Evolutionary conservation across 2,797 vertebrate genomes (phyloP).

Genomic region (Parauchenoglanis ngamensis): DNA sequence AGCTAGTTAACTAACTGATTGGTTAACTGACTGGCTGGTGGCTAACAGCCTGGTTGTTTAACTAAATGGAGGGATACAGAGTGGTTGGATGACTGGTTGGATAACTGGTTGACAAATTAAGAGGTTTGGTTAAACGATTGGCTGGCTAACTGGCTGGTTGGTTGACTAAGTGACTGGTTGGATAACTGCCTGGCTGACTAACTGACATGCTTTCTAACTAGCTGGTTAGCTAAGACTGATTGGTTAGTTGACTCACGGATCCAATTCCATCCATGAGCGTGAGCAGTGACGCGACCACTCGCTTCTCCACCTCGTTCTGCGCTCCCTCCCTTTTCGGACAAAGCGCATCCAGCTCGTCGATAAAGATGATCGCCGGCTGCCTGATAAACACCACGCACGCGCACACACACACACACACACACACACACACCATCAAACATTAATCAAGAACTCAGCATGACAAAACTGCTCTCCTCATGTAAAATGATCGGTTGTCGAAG

Average conservation of each 20-base stretch:
- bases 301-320: slow-evolving; percentile 96
- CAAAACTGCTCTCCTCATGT: background rate
- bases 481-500: no score
- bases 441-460: background rate
- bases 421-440: background rate
- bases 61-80: no score
- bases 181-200: background rate
- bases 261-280: slow-evolving; percentile 97
- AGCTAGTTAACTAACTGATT: background rate
- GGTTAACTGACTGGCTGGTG: no score
- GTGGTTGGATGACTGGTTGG: no score
- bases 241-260: slow-evolving; percentile 78
- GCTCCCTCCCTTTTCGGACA: slow-evolving; percentile 91
- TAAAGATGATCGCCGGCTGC: slow-evolving; percentile 90
- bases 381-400: slow-evolving; percentile 66
- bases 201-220: rapidly evolving
- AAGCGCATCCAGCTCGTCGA: slow-evolving; percentile 93
- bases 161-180: background rate
- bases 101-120: no score
- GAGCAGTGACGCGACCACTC: slow-evolving; percentile 91
- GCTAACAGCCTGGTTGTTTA: no score
- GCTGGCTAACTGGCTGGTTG: background rate
- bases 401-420: slow-evolving; percentile 5
- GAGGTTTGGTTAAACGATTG: background rate
- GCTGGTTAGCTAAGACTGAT: rapidly evolving